Evolutionary conservation across 2,113 vertebrate species (phyloP).

Genomic region (Pipra filicauda): DNA sequence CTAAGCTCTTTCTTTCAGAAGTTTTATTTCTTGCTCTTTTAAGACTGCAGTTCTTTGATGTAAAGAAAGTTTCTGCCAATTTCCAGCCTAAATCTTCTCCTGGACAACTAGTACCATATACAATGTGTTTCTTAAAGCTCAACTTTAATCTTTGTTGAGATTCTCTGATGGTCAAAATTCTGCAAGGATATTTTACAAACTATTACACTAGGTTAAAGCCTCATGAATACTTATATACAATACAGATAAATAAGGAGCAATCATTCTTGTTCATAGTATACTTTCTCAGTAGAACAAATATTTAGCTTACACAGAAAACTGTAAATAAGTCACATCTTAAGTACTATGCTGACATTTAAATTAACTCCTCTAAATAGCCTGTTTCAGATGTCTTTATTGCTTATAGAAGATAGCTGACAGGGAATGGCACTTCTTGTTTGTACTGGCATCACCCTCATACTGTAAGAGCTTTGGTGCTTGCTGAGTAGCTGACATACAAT

Average conservation of each 20-base stretch:
- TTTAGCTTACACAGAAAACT: background rate
- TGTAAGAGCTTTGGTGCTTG: background rate
- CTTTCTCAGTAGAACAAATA: background rate
- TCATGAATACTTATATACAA: background rate
- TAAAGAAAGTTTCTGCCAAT: background rate
- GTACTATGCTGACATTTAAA: background rate
- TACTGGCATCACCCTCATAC: background rate
- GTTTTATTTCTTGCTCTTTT: background rate
- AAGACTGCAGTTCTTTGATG: background rate
- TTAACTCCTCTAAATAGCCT: background rate
- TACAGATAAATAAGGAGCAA: background rate
- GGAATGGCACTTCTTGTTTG: background rate
- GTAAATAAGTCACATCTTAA: background rate
- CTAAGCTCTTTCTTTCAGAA: background rate
- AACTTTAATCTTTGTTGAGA: background rate
- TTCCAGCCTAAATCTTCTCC: background rate
- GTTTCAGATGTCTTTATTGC: background rate
- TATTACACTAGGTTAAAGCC: background rate
- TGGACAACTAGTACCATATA: background rate
- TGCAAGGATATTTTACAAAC: background rate
- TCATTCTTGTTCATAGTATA: background rate
- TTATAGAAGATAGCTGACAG: background rate
- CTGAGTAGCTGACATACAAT: background rate
- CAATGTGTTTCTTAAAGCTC: background rate
- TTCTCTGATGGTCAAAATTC: background rate